Conservation (phyloP, 2,888 invertebrate species). For the Zele albiditarsus region DNA sequence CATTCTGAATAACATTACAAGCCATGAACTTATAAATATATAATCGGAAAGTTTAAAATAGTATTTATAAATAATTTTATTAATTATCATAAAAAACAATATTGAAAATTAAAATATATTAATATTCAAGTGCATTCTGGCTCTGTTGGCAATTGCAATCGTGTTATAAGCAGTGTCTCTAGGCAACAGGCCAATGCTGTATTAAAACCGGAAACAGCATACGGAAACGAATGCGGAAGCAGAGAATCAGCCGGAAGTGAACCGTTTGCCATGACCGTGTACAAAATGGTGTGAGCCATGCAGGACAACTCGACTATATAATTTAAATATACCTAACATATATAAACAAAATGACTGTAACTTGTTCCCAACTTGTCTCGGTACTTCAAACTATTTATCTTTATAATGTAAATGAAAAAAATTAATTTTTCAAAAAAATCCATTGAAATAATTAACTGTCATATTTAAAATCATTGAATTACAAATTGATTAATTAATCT, state of each 20-base stretch:
- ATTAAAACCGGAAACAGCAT: slow-evolving; percentile 67
- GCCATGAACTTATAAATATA: no score
- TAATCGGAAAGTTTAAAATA: no score
- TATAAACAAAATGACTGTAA: not conserved
- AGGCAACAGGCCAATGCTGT: slow-evolving; percentile 56
- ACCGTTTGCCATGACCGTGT: slow-evolving; percentile 58
- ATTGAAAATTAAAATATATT: not conserved
- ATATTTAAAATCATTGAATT: not conserved
- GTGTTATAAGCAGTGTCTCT: slow-evolving; percentile 33
- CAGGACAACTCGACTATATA: not conserved
- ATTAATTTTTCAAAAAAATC: no score
- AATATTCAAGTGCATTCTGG: not conserved
- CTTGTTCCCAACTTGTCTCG: not conserved
- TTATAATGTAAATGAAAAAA: not conserved
- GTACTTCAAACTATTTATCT: not conserved
- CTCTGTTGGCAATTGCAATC: not conserved
- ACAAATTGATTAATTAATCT: not conserved
- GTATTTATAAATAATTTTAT: no score
- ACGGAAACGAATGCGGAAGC: slow-evolving; percentile 65
- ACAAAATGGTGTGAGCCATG: slow-evolving; percentile 20
- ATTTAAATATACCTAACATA: not conserved
- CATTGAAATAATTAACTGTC: no score
- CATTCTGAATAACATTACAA: no score
- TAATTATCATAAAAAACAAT: not conserved
- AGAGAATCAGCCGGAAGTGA: slow-evolving; percentile 64